Evolutionary conservation across 2,113 vertebrate genomes (phyloP).

Genomic region (Tautogolabrus adspersus): DNA sequence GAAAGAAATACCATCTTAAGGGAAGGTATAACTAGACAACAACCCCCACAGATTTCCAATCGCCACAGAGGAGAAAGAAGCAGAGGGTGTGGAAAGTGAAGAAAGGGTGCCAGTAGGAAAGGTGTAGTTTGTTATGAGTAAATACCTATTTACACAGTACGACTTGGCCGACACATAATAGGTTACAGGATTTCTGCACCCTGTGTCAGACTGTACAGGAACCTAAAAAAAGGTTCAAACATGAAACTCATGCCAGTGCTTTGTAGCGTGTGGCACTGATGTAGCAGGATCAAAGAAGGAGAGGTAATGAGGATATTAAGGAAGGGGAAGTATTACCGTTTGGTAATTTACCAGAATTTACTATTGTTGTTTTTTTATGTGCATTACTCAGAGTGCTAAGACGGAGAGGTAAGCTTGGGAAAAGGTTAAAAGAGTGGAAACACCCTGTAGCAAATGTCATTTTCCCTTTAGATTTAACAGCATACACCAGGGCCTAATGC

Average conservation of each 20-base stretch:
- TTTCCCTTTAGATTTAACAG: slow-evolving; percentile 46
- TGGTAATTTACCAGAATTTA: slow-evolving; percentile 43
- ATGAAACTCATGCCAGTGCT: slow-evolving; percentile 9
- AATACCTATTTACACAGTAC: slow-evolving; percentile 73
- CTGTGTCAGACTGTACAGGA: slow-evolving; percentile 51
- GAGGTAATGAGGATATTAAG: slow-evolving; percentile 50
- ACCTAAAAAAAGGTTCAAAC: slow-evolving; percentile 50
- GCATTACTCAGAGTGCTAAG: slow-evolving; percentile 41
- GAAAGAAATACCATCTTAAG: slow-evolving; percentile 62
- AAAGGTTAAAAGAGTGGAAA: slow-evolving; percentile 48
- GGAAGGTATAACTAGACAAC: slow-evolving; percentile 60
- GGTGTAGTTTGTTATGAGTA: slow-evolving; percentile 75
- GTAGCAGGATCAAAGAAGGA: slow-evolving; percentile 28
- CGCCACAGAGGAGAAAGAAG: slow-evolving; percentile 63
- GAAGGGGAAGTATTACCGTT: slow-evolving; percentile 11
- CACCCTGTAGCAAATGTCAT: slow-evolving; percentile 51
- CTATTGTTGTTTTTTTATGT: slow-evolving; percentile 68
- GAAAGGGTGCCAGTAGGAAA: slow-evolving; percentile 59
- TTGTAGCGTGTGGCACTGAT: slow-evolving; percentile 22
- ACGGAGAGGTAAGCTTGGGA: slow-evolving; percentile 19
- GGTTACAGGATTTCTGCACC: slow-evolving; percentile 51
- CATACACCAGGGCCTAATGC: slow-evolving; percentile 2
- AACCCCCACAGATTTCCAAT: slow-evolving; percentile 74
- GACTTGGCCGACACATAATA: slow-evolving; percentile 59
- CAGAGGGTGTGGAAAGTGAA: slow-evolving; percentile 66